Base-by-base conservation (phyloP, 2,888 invertebrate species). In the Drosophila meridionalis region DNA sequence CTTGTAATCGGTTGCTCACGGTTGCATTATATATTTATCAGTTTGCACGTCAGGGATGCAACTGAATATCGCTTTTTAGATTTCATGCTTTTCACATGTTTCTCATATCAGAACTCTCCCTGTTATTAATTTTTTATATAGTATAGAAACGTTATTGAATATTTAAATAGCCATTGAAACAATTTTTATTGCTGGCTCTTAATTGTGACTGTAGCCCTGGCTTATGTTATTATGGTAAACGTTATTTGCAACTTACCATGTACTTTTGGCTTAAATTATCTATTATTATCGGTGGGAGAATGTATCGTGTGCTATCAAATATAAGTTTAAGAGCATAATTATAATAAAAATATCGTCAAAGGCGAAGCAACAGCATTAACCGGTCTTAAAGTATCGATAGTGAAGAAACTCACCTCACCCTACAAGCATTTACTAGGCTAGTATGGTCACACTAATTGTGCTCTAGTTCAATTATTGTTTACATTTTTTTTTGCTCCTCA, bases 1-100 rank as follows among this genome's bases (percentile, higher is more conserved):
- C n/a, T 64, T 55, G 67, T 62, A 50, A 78, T 78, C 78, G 78
- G 57, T 42, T 34, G 11, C n/a, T 26, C 77, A 78, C 12, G 73
- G 77, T 77, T 77, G 77, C 32, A 77, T 69, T 73, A 58, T 14
- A 12, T 8, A 20, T 40, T 32, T 34, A 60, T 76, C 45, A 48
- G 36, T 48, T 3, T 63, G 45, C 38, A 28, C 42, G 8, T 38
- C 53, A 62, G 61, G 38, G 45, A 2, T 65, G 47, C 34, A 55
- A 36, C 12, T 12, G 4, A 12, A 47, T 5, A 12, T 69, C 36
- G 0, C 3, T 14, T 4, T 38, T 5, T 28, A 14, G 2, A 12
- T 14, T 9, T 20, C 26, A 20, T 12, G n/a, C 4, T 20, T 20
- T 20, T 20, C 20, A 20, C 30, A 36, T 30, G 5, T 20, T 36